Conservation (phyloP, 2,797 vertebrate species). For the Potorous gilbertii region DNA sequence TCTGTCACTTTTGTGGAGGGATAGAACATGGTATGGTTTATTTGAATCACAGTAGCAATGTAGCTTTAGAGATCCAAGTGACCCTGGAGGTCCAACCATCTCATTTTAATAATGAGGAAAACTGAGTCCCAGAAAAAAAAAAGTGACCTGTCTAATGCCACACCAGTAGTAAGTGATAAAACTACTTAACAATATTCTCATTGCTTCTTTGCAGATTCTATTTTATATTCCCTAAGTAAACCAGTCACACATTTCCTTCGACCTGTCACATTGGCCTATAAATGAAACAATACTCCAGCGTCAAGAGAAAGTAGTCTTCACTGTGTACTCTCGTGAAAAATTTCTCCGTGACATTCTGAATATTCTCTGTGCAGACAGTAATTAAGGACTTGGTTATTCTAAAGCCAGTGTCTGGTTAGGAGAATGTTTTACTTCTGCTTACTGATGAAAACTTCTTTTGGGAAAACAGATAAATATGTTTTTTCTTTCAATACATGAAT, state of each 20-base stretch:
- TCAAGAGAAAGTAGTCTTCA: background rate
- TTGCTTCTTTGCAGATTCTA: background rate
- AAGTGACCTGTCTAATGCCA: background rate
- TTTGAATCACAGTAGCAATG: conserved; percentile 15
- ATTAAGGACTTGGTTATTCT: background rate
- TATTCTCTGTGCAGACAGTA: conserved; percentile 51
- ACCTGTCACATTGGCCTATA: conserved; percentile 13
- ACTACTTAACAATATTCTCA: conserved; percentile 52
- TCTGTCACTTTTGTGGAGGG: conserved; percentile 47
- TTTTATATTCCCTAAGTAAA: conserved; percentile 11
- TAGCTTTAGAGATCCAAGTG: background rate
- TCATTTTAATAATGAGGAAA: background rate
- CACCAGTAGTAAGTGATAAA: conserved; percentile 54
- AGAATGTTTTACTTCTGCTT: conserved; percentile 35
- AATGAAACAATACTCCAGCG: conserved; percentile 52
- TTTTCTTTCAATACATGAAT: background rate
- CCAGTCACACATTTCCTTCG: conserved; percentile 38
- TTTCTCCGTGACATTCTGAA: conserved; percentile 7
- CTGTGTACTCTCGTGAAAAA: conserved; percentile 38
- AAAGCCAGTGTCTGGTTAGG: conserved; percentile 27
- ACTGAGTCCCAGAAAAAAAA: too few relatives aligned
- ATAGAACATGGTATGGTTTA: conserved; percentile 49
- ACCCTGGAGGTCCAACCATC: background rate
- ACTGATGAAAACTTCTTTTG: conserved; percentile 30
- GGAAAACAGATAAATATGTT: background rate